Conservation (phyloP, 1,140 invertebrate species). For the Laupala kohalensis region DNA sequence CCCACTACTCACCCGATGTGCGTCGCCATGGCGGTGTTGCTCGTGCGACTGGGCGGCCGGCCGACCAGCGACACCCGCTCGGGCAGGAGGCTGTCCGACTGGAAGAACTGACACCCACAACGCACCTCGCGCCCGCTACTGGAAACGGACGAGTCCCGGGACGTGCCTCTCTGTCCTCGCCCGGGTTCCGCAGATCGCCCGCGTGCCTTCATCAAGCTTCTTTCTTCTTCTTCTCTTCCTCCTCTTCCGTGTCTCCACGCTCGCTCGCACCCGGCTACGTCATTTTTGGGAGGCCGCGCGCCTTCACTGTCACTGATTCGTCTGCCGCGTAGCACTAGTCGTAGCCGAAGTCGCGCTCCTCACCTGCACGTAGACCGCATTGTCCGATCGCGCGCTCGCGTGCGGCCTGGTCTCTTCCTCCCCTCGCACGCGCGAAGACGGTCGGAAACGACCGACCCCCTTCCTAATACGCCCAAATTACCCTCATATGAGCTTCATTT, state of each 20-base stretch:
- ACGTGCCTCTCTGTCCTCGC: not conserved
- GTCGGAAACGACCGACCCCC: not conserved
- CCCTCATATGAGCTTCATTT: not conserved
- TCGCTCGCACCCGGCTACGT: not conserved
- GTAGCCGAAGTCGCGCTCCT: not conserved
- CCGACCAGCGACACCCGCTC: conserved; percentile 50
- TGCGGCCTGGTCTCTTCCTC: conserved; percentile 21
- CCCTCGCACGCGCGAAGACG: conserved; percentile 27
- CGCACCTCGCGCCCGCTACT: conserved; percentile 47
- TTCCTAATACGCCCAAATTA: not conserved
- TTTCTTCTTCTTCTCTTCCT: not conserved
- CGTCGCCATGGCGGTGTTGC: not conserved
- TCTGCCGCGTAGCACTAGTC: too few species aligned
- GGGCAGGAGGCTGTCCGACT: conserved; percentile 59
- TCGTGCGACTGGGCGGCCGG: conserved; percentile 24
- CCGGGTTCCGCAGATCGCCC: conserved; percentile 7
- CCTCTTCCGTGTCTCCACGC: not conserved
- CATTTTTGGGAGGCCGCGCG: not conserved
- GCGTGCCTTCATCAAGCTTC: conserved; percentile 1
- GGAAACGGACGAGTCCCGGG: conserved; percentile 17
- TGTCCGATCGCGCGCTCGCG: not conserved
- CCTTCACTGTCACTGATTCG: too few species aligned
- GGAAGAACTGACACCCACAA: conserved; percentile 71
- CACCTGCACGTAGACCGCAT: conserved; percentile 4
- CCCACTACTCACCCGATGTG: conserved; percentile 1